These are phyloP conservation scores for Chlorops oryzae DNA, from an alignment of 1,140 invertebrate species.

Conservation along the genomic window DNA sequence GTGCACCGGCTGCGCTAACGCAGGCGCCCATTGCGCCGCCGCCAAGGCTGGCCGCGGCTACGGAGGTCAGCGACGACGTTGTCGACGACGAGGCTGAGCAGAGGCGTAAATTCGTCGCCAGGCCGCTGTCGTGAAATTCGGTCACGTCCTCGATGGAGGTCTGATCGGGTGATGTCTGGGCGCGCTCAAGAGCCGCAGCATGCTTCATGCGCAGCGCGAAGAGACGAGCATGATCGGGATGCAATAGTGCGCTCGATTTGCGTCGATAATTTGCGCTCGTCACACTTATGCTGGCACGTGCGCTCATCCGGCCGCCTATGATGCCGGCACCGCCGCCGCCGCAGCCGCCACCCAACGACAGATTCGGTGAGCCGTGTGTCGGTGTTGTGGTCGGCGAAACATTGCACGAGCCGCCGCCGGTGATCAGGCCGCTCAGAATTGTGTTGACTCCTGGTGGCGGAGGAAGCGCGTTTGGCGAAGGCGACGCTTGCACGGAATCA, in stretches of 20 bases:
- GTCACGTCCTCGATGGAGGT: conserved; percentile 46
- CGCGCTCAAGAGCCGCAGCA: conserved; percentile 49
- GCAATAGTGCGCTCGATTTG: conserved; percentile 56
- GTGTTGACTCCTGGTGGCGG: conserved; percentile 42
- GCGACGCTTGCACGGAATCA: conserved; percentile 64
- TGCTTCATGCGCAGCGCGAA: conserved; percentile 49
- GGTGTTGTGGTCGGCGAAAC: conserved; percentile 44
- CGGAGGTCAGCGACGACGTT: conserved; percentile 54
- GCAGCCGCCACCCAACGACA: conserved; percentile 37
- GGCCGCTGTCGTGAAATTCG: conserved; percentile 42
- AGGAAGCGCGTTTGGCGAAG: conserved; percentile 53
- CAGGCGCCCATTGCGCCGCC: conserved; percentile 31
- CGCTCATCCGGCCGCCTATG: too few relatives aligned
- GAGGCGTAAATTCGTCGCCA: conserved; percentile 37
- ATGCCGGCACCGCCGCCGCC: conserved; percentile 35
- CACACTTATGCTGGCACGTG: conserved; percentile 39
- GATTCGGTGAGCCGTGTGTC: conserved; percentile 47
- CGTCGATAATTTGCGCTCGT: conserved; percentile 47
- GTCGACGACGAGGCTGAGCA: conserved; percentile 53
- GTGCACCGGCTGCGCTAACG: conserved; percentile 35
- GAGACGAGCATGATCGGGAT: conserved; percentile 63
- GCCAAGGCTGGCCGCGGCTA: conserved; percentile 49
- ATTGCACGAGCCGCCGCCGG: conserved; percentile 41
- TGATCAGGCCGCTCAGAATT: conserved; percentile 21
- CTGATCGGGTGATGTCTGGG: conserved; percentile 42